Base-by-base conservation (phyloP, 2,888 invertebrate species). In the Dicyrtomina minuta region DNA sequence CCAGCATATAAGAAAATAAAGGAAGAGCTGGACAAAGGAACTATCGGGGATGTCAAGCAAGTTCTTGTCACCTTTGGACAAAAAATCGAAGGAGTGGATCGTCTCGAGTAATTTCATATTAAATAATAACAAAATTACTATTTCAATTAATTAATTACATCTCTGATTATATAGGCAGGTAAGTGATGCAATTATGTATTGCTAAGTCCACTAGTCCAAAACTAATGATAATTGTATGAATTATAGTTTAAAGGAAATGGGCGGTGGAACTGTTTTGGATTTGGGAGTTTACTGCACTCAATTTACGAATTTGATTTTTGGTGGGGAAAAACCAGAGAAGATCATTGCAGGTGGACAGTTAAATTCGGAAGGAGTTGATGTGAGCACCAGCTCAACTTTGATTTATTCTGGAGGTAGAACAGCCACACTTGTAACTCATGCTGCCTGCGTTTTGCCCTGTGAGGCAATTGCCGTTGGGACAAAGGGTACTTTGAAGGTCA, bases 201-300 rank as follows among this genome's bases (percentile, higher is more conserved):
- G n/a, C n/a, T n/a, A n/a, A 12, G 22, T 55, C 5, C 55, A 24
- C 10, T 15, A 43, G 43, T 43, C 10, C 43, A 43, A 43, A 10
- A 43, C 43, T 43, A 15, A 43, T 43, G 43, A 43, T 43, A 43
- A 15, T 43, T 43, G 43, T 53, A 13, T 13, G 51, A 51, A 51
- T 13, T 24, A 53, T 8, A 33, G 33, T 33, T 33, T 33, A 8
- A 89, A 88, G 77, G 85, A 87, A 66, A 79, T 90, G 53, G 93
- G 93, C 17, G 93, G 92, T 20, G 92, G 90, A 20, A 88, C 87
- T 0, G 86, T 88, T 22, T 82, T 90, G 68, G 92, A 92, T 33
- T 83, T 93, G 53, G 93, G 93, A 0, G 84, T 93, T 15, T 94
- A 93, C 80, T 82, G 85, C 0, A 83, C 92, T 15, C 92, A 93